Evolutionary conservation across 1,140 invertebrate genomes (phyloP).

Genomic region (Zophobas morio): DNA sequence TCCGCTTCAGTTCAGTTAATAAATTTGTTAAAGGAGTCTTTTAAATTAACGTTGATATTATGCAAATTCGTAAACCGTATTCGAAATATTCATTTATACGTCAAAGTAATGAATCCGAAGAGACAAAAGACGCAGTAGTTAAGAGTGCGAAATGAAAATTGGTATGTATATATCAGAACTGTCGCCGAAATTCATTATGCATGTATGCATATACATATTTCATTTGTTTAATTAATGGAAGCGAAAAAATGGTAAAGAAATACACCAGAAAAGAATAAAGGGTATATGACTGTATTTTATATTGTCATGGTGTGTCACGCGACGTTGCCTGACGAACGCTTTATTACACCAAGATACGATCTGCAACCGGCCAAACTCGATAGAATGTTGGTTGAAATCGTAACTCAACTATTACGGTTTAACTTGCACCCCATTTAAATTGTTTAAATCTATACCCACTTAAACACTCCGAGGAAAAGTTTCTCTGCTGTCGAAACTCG

Average conservation of each 20-base stretch:
- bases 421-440: slow-evolving; percentile 42
- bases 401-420: slow-evolving; percentile 44
- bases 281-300: slow-evolving; percentile 61
- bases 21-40: slow-evolving; percentile 38
- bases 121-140: neutral
- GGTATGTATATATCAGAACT: slow-evolving; percentile 18
- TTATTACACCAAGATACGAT: slow-evolving; percentile 59
- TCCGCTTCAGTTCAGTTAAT: slow-evolving; percentile 32
- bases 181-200: slow-evolving; percentile 47
- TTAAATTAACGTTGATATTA: slow-evolving; percentile 36
- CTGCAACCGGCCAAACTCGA: slow-evolving; percentile 59
- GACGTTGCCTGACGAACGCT: slow-evolving; percentile 58
- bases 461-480: neutral
- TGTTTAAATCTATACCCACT: slow-evolving; percentile 12
- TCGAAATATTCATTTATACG: slow-evolving; percentile 20
- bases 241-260: slow-evolving; percentile 54
- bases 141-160: slow-evolving; percentile 14
- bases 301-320: slow-evolving; percentile 60
- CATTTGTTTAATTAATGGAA: slow-evolving; percentile 60
- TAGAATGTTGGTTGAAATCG: slow-evolving; percentile 48
- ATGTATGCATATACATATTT: slow-evolving; percentile 57
- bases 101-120: slow-evolving; percentile 31
- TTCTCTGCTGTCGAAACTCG: neutral
- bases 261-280: slow-evolving; percentile 58
- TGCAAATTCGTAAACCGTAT: slow-evolving; percentile 21